Base-by-base conservation (phyloP, 2,113 vertebrate genomes). In the Regulus satrapa region DNA sequence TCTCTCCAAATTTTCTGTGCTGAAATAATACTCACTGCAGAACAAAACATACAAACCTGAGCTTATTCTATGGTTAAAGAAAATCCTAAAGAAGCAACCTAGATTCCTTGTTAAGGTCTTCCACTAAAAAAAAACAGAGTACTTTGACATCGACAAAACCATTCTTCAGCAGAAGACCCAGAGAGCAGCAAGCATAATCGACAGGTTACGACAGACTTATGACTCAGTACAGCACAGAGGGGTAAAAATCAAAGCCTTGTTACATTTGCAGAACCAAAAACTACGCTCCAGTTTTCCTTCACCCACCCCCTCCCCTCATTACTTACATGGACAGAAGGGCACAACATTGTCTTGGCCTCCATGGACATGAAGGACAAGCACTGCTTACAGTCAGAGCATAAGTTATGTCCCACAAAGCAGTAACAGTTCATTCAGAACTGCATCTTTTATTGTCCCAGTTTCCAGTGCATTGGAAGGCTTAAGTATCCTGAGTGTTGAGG, bases 11-110 rank as follows among this genome's bases (percentile, higher is more conserved):
- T 99, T 99, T 97, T 99, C 99, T 90, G 98, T 98, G 97, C 99
- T 99, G 97, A 99, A 99, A 98, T 99, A 99, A 97, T 99, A 99
- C 89, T 99, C 99, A 10, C 99, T 99, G 92, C 36, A 97, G 94
- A 97, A 75, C 3, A 26, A 78, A 92, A 88, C 43, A 88, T 2
- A 68, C 52, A 89, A 64, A 91, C 32, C 45, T 83, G 20, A 94
- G 51, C 32, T 76, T 61, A 77, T 6, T 73, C 54, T 12, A 66
- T 0, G 2, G 38, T 34, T 68, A 13, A 72, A 45, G 36, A 45
- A 78, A 76, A 77, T 24, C 38, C 43, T 61, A 61, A 85, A 79
- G 51, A 2, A 95, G 79, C 48, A 90, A 46, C 32, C 45, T 54
- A 64, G 49, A 86, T 40, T 64, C 55, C 55, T 81, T 55, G 41